Base-by-base conservation (phyloP, 1,140 invertebrate genomes). In the Neodiprion pinetum region DNA sequence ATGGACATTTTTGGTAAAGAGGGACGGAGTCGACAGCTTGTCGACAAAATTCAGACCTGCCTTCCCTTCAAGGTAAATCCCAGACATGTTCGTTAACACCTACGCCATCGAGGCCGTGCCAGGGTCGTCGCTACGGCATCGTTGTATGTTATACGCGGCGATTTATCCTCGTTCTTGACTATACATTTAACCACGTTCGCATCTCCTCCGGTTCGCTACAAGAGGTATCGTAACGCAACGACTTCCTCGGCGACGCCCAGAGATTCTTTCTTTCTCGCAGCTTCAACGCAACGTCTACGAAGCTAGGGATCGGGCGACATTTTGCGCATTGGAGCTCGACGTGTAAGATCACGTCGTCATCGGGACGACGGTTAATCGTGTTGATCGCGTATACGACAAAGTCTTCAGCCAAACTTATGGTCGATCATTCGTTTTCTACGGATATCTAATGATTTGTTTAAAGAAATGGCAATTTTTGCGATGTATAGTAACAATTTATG, bases 1-100 rank as follows among this genome's bases (percentile, higher is more conserved):
- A 88, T 90, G 85, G 84, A 89, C 77, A 87, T 90, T 71, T 90
- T 90, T 79, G 86, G 88, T 48, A 83, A 89, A 76, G 88, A 89
- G 67, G 90, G 89, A 48, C 86, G 82, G 72, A 86, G 87, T 78
- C 87, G 89, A 72, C 88, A 90, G 72, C 85, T 90, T 67, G 84
- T 87, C 65, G 85, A 88, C 76, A 90, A 90, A 78, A 90, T 90
- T 73, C 85, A 89, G 72, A 86, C 86, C 48, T 90, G 88, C 74
- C 79, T 90, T 48, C 88, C 89, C 21, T 89, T 90, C 82, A 85
- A 90, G 87, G 90, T 90, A 70, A 83, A 79, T 79, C 53, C 70
- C 53, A 61, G 53, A 10, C 68, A 17, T 70, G 68, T 70, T 48
- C 68, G 68, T 14, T 48, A 48, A 70, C 23, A 28, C 68, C 68